phyloP scores from a whole-genome alignment of 2,113 vertebrate genomes.

The Chaetops frenatus region DNA sequence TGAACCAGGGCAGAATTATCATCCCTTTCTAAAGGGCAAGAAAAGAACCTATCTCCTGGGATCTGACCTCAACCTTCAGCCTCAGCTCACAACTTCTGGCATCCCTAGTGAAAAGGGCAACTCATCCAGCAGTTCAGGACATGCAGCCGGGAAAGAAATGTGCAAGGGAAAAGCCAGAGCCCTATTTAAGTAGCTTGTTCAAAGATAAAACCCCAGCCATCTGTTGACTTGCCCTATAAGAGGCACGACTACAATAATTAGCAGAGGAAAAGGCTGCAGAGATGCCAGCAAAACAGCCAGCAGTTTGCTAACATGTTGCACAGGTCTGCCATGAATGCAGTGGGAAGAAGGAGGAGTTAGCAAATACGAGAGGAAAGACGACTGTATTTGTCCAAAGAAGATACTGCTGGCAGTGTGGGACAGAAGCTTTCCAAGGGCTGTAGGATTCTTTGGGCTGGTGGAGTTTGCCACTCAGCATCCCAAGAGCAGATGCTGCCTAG shows the following conservation, averaged over 20 bases:
- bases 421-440: not conserved
- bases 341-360: not conserved
- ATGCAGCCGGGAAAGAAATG: not conserved
- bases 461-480: not conserved
- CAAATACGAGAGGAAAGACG: not conserved
- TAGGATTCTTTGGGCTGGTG: not conserved
- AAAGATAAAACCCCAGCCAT: constrained; percentile 30
- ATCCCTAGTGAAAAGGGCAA: not conserved
- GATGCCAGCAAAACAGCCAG: not conserved
- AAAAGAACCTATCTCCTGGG: not conserved
- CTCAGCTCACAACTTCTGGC: not conserved
- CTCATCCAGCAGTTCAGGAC: not conserved
- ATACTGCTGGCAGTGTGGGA: not conserved
- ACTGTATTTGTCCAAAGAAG: not conserved
- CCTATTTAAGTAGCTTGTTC: constrained; percentile 42
- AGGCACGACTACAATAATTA: not conserved
- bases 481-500: not conserved
- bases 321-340: not conserved
- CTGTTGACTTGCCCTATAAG: constrained; percentile 1
- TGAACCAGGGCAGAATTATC: not conserved
- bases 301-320: not conserved
- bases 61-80: not conserved
- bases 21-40: not conserved
- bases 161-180: not conserved
- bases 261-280: not conserved